Evolutionary conservation across 2,888 invertebrate species (phyloP).

Genomic region (Pollenia labialis): DNA sequence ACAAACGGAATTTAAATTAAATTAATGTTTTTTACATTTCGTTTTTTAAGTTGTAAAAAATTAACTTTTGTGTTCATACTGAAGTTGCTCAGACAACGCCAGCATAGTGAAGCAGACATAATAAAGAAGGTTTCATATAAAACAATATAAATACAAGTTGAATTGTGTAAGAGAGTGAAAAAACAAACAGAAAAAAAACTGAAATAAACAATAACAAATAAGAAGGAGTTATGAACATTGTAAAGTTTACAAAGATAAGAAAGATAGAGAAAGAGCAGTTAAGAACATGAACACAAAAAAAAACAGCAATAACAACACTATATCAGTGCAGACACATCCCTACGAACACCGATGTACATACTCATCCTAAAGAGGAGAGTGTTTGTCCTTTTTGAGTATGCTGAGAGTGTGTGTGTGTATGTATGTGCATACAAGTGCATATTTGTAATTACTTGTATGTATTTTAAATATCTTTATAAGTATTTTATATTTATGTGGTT

Average conservation of each 20-base stretch:
- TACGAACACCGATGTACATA: neutral
- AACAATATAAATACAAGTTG: slow-evolving; percentile 26
- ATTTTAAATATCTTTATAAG: slow-evolving; percentile 17
- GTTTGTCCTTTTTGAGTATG: neutral
- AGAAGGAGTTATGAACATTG: slow-evolving; percentile 39
- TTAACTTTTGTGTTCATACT: slow-evolving; percentile 21
- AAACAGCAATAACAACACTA: too few species aligned
- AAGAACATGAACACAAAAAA: slow-evolving; percentile 19
- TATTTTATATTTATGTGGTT: slow-evolving; percentile 60
- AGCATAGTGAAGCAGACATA: slow-evolving; percentile 44
- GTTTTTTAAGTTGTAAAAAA: slow-evolving; percentile 17
- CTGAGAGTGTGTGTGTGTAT: slow-evolving; percentile 16
- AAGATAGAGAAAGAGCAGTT: neutral
- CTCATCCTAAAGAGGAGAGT: too few species aligned
- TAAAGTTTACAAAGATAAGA: slow-evolving; percentile 39
- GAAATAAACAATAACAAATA: slow-evolving; percentile 38
- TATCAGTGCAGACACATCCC: neutral
- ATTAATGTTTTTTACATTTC: neutral
- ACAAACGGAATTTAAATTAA: slow-evolving; percentile 32
- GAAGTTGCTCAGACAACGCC: slow-evolving; percentile 52
- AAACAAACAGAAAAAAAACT: neutral
- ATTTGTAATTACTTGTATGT: slow-evolving; percentile 8
- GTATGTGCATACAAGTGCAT: neutral
- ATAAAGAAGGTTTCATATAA: slow-evolving; percentile 14
- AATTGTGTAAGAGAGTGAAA: slow-evolving; percentile 15